phyloP scores from a whole-genome alignment of 2,797 vertebrate species.

The Nyctalus aviator region DNA sequence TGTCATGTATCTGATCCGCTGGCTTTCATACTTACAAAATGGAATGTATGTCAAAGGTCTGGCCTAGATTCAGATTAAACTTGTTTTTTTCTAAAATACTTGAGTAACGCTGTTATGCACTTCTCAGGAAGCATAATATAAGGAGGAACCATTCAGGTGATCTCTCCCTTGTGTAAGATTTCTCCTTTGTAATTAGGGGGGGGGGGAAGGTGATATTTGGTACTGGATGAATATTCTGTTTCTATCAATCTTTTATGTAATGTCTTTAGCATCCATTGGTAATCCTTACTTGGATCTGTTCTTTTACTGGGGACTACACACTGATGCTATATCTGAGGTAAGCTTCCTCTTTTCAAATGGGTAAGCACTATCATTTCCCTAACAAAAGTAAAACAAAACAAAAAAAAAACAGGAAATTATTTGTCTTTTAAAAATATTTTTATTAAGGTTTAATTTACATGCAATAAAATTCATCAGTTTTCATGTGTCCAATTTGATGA shows the following conservation, averaged over 20 bases:
- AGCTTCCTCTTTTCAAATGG: not conserved
- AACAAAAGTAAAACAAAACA: not conserved
- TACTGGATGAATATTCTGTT: not conserved
- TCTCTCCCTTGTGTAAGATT: not conserved
- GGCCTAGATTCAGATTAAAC: not conserved
- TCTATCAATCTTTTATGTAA: not conserved
- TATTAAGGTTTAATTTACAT: constrained; percentile 23
- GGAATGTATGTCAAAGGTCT: not conserved
- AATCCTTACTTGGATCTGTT: not conserved
- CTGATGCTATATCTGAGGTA: not conserved
- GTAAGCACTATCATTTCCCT: not conserved
- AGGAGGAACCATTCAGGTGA: not conserved
- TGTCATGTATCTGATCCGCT: not conserved
- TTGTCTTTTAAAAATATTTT: not conserved
- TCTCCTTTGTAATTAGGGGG: not conserved
- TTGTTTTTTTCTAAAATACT: not conserved
- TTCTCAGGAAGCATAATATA: not conserved
- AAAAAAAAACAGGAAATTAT: not conserved
- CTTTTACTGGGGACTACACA: not conserved
- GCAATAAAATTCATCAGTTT: not conserved
- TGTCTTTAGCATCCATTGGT: not conserved
- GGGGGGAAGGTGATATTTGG: not conserved
- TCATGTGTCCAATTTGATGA: not conserved
- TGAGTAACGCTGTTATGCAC: not conserved
- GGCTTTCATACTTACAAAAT: not conserved